phyloP scores from a whole-genome alignment of 2,113 vertebrate genomes.

The Dascyllus trimaculatus region DNA sequence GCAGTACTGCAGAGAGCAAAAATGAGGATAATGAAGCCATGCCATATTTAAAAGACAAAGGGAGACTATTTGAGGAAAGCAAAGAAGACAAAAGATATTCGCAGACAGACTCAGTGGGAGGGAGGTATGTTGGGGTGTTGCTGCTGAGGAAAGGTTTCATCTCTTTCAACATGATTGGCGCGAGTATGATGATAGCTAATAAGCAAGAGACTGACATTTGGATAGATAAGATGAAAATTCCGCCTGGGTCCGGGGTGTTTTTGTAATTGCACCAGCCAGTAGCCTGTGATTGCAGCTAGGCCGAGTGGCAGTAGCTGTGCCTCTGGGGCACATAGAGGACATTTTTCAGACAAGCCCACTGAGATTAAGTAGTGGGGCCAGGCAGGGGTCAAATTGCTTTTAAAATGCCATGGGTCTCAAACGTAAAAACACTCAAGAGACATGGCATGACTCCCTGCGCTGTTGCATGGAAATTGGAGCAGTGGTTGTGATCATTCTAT shows the following conservation, averaged over 20 bases:
- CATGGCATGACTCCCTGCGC: conserved; percentile 60
- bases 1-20: conserved; percentile 7
- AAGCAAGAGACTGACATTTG: conserved; percentile 85
- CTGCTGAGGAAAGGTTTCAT: conserved; percentile 56
- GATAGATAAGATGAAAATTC: conserved; percentile 83
- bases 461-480: conserved; percentile 64
- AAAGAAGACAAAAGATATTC: conserved; percentile 19
- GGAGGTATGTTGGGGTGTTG: conserved; percentile 25
- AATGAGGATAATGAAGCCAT: conserved; percentile 30
- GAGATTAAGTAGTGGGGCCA: conserved; percentile 78
- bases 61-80: conserved; percentile 9
- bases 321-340: conserved; percentile 73
- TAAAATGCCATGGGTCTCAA: conserved; percentile 83
- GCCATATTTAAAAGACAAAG: conserved; percentile 29
- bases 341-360: conserved; percentile 74
- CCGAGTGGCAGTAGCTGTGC: conserved; percentile 58
- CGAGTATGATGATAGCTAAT: conserved; percentile 76
- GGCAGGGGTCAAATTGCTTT: conserved; percentile 80
- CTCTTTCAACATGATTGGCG: conserved; percentile 76
- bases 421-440: conserved; percentile 73
- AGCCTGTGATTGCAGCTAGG: conserved; percentile 73
- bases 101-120: conserved; percentile 40
- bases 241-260: conserved; percentile 74
- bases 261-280: conserved; percentile 78
- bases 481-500: conserved; percentile 50